Evolutionary conservation across 2,888 invertebrate genomes (phyloP).

Genomic region (Mythimna pallens): DNA sequence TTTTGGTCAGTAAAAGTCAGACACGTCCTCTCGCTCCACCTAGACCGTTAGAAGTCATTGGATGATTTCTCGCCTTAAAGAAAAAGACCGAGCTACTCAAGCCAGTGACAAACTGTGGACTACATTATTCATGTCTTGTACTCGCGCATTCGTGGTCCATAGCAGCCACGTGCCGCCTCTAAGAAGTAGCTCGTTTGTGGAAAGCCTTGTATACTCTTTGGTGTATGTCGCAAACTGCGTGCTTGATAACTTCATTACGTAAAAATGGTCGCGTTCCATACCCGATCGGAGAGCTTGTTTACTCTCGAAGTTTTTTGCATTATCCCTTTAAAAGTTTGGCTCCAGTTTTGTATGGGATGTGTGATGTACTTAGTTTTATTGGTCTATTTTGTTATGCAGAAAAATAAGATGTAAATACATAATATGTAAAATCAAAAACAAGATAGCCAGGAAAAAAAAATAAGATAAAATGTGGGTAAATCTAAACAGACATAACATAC

Average conservation of each 20-base stretch:
- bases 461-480: no score
- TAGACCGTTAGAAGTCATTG: no score
- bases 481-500: no score
- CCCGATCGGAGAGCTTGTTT: constrained; percentile 31
- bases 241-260: constrained; percentile 52
- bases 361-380: constrained; percentile 5
- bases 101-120: constrained; percentile 11
- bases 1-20: no score
- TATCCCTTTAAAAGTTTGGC: constrained; percentile 37
- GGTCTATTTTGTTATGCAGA: not conserved
- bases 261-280: constrained; percentile 30
- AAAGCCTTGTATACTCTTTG: constrained; percentile 30
- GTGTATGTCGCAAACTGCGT: constrained; percentile 31
- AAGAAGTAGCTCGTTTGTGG: constrained; percentile 29
- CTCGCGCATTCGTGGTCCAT: not conserved
- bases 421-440: no score
- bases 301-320: constrained; percentile 28
- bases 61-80: no score
- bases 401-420: no score
- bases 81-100: constrained; percentile 12
- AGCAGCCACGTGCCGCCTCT: not conserved
- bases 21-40: no score
- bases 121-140: constrained; percentile 46
- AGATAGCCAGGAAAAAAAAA: no score
- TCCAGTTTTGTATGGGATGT: constrained; percentile 23